Evolutionary conservation across 2,113 vertebrate species (phyloP).

Genomic region (Xerus inauris): DNA sequence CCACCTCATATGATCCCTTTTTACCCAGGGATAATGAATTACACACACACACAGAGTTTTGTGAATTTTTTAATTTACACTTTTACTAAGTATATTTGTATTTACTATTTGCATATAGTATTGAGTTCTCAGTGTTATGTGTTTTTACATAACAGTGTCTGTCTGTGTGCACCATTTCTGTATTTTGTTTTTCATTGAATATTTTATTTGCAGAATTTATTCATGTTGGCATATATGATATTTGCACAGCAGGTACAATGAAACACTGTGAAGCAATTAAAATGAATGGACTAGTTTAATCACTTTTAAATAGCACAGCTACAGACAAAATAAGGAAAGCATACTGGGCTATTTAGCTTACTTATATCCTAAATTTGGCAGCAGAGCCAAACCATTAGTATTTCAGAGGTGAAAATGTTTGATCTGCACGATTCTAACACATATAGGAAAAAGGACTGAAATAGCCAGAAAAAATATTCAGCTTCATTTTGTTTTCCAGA

Average conservation of each 20-base stretch:
- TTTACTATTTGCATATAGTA: not conserved
- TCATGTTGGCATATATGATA: slow-evolving; percentile 16
- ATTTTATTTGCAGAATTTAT: slow-evolving; percentile 26
- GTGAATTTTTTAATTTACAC: not conserved
- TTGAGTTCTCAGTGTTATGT: not conserved
- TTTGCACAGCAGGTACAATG: slow-evolving; percentile 38
- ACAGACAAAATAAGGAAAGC: not conserved
- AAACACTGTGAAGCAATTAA: slow-evolving; percentile 47
- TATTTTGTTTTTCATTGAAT: slow-evolving; percentile 22
- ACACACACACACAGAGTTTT: too few species aligned
- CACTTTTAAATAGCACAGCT: not conserved
- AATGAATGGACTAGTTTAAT: slow-evolving; percentile 51
- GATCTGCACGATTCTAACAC: not conserved
- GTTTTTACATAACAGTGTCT: slow-evolving; percentile 19
- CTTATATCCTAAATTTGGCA: not conserved
- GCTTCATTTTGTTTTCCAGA: not conserved
- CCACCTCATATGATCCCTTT: not conserved
- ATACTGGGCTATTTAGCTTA: not conserved
- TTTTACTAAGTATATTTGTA: not conserved
- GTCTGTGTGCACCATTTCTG: not conserved
- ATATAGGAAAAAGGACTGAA: not conserved
- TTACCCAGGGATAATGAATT: not conserved
- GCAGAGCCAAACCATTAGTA: not conserved
- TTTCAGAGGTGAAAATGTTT: not conserved
- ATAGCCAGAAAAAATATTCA: not conserved